Evolutionary conservation across 2,113 vertebrate genomes (phyloP).

Genomic region (Gracilinanus agilis): DNA sequence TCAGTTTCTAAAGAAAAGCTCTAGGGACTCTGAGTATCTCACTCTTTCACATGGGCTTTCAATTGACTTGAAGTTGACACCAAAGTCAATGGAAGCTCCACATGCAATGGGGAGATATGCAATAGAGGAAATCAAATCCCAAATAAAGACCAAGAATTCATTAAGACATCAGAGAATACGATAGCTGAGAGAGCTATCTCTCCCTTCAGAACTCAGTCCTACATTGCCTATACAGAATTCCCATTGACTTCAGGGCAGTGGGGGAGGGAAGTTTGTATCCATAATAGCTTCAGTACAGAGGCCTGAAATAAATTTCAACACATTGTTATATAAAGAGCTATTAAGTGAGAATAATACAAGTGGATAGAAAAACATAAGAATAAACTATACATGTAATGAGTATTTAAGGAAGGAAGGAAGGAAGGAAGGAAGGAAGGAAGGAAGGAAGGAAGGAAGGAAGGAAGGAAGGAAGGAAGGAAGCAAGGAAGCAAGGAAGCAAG

Average conservation of each 20-base stretch:
- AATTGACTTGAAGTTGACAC: not conserved
- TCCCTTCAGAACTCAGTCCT: no score
- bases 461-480: no score
- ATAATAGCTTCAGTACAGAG: not conserved
- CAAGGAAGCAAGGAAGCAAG: not conserved
- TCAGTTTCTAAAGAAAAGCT: not conserved
- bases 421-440: not conserved
- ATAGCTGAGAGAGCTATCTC: not conserved
- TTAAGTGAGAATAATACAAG: not conserved
- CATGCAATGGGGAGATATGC: accelerated
- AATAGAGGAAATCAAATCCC: not conserved
- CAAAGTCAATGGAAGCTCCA: not conserved
- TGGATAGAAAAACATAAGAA: not conserved
- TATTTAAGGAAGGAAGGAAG: not conserved
- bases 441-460: not conserved
- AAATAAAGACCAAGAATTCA: not conserved
- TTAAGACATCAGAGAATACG: not conserved
- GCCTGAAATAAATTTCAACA: not conserved
- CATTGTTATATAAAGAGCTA: not conserved
- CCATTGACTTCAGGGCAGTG: not conserved
- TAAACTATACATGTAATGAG: not conserved
- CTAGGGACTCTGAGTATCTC: not conserved
- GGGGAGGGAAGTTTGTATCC: not conserved
- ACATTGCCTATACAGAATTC: accelerated
- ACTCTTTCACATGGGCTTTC: not conserved